Evolutionary conservation across 1,140 invertebrate species (phyloP).

Genomic region (Penaeus chinensis): DNA sequence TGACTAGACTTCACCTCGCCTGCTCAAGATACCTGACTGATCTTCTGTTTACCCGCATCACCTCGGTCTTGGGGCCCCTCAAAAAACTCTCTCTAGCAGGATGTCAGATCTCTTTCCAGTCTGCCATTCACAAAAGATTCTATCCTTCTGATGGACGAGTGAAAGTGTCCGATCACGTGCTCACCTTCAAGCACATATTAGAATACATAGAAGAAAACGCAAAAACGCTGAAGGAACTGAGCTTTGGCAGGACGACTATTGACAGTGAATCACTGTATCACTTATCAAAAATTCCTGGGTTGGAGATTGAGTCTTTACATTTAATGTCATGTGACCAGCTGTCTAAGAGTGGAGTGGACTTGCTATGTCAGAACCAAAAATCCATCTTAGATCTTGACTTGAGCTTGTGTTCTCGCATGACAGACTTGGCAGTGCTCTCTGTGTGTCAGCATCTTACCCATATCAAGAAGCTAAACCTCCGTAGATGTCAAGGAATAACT

Average conservation of each 20-base stretch:
- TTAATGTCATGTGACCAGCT: conserved; percentile 77
- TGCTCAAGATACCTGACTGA: conserved; percentile 80
- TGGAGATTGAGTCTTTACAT: conserved; percentile 73
- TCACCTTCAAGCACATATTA: conserved; percentile 78
- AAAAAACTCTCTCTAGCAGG: conserved; percentile 75
- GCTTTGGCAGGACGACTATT: conserved; percentile 77
- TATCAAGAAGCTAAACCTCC: conserved; percentile 73
- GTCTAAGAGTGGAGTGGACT: conserved; percentile 73
- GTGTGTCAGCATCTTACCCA: conserved; percentile 73
- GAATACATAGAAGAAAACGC: conserved; percentile 73
- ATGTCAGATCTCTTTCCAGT: conserved; percentile 78
- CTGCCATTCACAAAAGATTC: conserved; percentile 75
- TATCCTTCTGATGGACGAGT: conserved; percentile 72
- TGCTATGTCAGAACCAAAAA: conserved; percentile 73
- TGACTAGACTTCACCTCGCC: conserved; percentile 74
- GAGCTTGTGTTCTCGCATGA: conserved; percentile 75
- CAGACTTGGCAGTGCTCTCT: conserved; percentile 73
- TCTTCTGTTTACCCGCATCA: conserved; percentile 76
- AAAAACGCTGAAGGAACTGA: conserved; percentile 72
- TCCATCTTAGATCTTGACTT: conserved; percentile 74
- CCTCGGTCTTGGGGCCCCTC: conserved; percentile 74
- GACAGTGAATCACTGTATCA: conserved; percentile 74
- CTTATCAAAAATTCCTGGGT: conserved; percentile 71
- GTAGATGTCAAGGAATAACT: conserved; percentile 74
- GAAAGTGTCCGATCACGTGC: conserved; percentile 75